These are phyloP conservation scores for Sorex fumeus DNA, from an alignment of 2,113 vertebrate genomes.

Conservation along the genomic window DNA sequence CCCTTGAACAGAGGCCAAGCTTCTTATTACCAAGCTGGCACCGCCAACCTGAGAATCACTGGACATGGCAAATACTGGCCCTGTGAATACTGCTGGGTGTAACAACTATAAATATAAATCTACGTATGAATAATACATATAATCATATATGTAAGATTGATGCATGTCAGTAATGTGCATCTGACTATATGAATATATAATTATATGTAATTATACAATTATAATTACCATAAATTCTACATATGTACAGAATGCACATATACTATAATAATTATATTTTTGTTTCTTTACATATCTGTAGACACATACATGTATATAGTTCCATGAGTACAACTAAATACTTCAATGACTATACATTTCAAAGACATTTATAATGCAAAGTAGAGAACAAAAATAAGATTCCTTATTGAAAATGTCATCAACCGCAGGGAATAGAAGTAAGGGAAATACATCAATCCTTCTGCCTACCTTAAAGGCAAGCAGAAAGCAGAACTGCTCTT, in stretches of 20 bases:
- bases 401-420: conserved; percentile 75
- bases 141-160: too few species aligned
- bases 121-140: too few species aligned
- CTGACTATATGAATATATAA: too few species aligned
- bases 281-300: neutral
- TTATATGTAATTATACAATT: too few species aligned
- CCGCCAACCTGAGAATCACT: too few species aligned
- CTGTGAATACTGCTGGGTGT: too few species aligned
- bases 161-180: too few species aligned
- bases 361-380: conserved; percentile 60
- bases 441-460: conserved; percentile 71
- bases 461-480: conserved; percentile 62
- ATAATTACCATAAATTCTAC: neutral
- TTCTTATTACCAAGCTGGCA: too few species aligned
- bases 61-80: too few species aligned
- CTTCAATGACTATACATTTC: neutral
- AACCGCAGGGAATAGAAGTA: conserved; percentile 64
- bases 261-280: neutral
- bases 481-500: conserved; percentile 72
- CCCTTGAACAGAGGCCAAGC: too few species aligned
- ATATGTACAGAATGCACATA: neutral
- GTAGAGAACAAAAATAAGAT: conserved; percentile 48
- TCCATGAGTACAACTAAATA: neutral
- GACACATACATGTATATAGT: neutral
- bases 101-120: too few species aligned